phyloP scores from a whole-genome alignment of 2,888 invertebrate species.

The Entomobrya multifasciata region DNA sequence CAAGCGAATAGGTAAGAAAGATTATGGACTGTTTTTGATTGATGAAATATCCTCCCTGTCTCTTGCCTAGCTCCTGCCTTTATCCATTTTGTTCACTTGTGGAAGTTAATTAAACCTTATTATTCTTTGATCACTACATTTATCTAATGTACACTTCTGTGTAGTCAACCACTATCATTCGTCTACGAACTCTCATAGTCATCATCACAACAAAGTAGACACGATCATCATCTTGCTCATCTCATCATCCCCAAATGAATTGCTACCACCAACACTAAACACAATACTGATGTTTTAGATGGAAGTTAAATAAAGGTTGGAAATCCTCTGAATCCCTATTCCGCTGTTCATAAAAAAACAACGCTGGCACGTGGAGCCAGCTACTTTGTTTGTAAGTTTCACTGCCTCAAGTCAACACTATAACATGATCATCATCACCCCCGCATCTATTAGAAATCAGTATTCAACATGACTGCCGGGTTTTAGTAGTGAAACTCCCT shows the following conservation, averaged over 20 bases:
- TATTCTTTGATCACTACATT: conserved; percentile 28
- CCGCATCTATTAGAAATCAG: conserved; percentile 65
- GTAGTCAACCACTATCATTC: not conserved
- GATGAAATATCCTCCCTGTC: not conserved
- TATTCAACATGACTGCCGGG: conserved; percentile 63
- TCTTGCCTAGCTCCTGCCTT: not conserved
- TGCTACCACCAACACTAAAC: not conserved
- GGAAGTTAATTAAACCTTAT: conserved; percentile 55
- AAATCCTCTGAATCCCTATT: not conserved
- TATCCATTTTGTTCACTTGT: not conserved
- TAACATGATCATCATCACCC: conserved; percentile 18
- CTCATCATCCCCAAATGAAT: conserved; percentile 36
- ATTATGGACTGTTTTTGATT: no score
- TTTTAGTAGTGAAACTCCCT: conserved; percentile 1
- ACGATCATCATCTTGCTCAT: not conserved
- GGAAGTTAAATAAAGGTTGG: not conserved
- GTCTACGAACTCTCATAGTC: not conserved
- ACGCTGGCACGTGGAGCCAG: conserved; percentile 63
- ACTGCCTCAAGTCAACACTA: not conserved
- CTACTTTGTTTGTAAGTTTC: conserved; percentile 42
- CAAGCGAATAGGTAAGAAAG: no score
- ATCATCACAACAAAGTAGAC: not conserved
- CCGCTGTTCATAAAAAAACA: not conserved
- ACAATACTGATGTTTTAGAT: not conserved
- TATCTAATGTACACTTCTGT: not conserved